Conservation (phyloP, 2,113 vertebrate genomes). For the Spermophilus dauricus region DNA sequence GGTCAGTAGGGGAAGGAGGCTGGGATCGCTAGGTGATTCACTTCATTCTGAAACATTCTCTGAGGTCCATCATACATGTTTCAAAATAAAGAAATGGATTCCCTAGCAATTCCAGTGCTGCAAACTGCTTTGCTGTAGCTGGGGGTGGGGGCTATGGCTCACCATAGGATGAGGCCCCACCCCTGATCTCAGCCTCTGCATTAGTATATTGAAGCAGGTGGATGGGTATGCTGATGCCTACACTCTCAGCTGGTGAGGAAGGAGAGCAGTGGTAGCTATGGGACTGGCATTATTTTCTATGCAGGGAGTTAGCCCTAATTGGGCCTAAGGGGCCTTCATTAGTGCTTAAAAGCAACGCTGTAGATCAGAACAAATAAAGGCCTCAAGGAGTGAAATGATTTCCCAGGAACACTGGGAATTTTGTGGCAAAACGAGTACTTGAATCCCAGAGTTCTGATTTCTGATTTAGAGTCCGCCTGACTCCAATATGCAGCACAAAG, state of each 20-base stretch:
- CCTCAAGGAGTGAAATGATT: not conserved
- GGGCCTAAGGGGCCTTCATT: not conserved
- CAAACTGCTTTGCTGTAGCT: not conserved
- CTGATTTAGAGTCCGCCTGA: not conserved
- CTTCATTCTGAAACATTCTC: not conserved
- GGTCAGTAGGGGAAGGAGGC: not conserved
- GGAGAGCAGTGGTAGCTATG: not conserved
- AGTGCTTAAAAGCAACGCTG: not conserved
- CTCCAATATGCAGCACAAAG: not conserved
- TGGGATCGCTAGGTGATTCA: not conserved
- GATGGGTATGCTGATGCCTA: not conserved
- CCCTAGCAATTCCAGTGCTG: not conserved
- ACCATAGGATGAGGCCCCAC: not conserved
- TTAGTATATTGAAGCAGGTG: not conserved
- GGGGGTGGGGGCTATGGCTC: not conserved
- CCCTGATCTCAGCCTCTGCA: not conserved
- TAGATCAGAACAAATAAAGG: not conserved
- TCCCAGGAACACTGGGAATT: not conserved
- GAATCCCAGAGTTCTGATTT: conserved; percentile 4
- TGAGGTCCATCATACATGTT: not conserved
- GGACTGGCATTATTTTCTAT: not conserved
- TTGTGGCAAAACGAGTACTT: not conserved
- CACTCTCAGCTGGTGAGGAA: not conserved
- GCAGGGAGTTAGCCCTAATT: not conserved
- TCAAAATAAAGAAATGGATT: not conserved